Conservation (phyloP, 2,113 vertebrate genomes). For the Pluvianellus socialis region DNA sequence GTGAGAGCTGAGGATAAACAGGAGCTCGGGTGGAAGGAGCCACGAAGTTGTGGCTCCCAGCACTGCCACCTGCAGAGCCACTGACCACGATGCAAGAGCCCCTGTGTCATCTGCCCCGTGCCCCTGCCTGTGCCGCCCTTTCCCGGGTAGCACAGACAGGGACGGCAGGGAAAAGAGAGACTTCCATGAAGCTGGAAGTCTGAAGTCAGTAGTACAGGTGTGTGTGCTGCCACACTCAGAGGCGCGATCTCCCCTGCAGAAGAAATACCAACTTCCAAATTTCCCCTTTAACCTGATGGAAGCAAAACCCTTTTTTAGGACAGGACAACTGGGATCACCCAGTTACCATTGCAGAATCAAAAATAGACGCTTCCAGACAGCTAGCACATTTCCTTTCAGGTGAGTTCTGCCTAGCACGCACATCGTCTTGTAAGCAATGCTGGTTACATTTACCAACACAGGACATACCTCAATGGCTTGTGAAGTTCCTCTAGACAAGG, state of each 20-base stretch:
- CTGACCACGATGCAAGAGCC: accelerated
- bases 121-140: neutral
- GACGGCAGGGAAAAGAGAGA: neutral
- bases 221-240: neutral
- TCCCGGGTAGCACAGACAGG: accelerated
- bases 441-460: neutral
- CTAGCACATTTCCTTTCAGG: neutral
- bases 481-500: neutral
- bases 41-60: accelerated
- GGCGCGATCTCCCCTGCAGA: neutral
- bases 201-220: neutral
- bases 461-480: accelerated
- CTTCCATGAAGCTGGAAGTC: neutral
- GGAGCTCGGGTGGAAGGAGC: neutral
- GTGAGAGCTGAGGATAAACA: neutral
- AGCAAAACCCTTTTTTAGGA: neutral
- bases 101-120: accelerated
- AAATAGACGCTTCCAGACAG: neutral
- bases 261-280: neutral
- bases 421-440: neutral
- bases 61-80: neutral
- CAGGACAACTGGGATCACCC: neutral
- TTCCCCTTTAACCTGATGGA: neutral
- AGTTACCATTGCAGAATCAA: neutral
- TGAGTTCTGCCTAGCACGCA: neutral